phyloP scores from a whole-genome alignment of 1,140 invertebrate genomes.

The Heliconius eleuchia region DNA sequence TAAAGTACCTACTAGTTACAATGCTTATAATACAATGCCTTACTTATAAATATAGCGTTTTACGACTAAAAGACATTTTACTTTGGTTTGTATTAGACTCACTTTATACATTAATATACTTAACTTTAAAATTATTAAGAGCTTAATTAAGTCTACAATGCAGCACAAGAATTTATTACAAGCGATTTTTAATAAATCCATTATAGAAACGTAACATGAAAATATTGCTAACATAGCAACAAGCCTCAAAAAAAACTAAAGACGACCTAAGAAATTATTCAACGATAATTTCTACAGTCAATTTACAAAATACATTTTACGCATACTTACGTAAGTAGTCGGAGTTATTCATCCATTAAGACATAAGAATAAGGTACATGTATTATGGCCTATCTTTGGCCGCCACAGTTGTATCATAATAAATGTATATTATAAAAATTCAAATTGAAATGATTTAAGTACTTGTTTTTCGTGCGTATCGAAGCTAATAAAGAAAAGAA shows the following conservation, averaged over 20 bases:
- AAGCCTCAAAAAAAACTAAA: background rate
- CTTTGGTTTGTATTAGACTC: slow-evolving; percentile 76
- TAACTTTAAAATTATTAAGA: background rate
- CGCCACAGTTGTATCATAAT: background rate
- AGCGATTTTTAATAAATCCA: background rate
- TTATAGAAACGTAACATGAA: background rate
- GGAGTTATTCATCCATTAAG: background rate
- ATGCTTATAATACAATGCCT: slow-evolving; percentile 42
- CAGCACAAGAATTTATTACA: background rate
- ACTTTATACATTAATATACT: slow-evolving; percentile 24
- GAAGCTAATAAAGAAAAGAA: background rate
- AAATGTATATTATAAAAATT: background rate
- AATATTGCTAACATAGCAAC: background rate
- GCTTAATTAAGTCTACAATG: background rate
- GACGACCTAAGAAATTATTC: background rate
- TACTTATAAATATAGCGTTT: slow-evolving; percentile 76
- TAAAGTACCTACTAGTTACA: slow-evolving; percentile 22
- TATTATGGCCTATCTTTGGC: too few species aligned
- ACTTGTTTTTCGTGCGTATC: background rate
- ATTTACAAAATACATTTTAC: background rate
- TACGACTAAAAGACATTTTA: slow-evolving; percentile 74
- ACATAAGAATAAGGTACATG: too few species aligned
- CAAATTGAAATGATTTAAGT: background rate
- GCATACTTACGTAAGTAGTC: background rate
- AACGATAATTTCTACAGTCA: background rate